phyloP scores from a whole-genome alignment of 2,888 invertebrate species.

The Euspilapteryx auroguttella region DNA sequence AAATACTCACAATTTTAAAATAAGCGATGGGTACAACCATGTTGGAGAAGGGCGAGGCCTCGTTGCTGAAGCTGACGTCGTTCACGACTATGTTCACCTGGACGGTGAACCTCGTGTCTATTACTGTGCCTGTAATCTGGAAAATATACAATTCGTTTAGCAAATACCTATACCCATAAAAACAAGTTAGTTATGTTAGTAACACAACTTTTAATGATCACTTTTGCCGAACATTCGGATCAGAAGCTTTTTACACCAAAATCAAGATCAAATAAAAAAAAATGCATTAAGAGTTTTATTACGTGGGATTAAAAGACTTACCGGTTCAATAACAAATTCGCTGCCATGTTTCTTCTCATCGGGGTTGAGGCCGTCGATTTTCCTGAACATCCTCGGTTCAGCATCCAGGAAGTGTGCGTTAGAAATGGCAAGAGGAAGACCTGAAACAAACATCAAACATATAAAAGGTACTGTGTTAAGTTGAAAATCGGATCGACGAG shows the following conservation, averaged over 20 bases:
- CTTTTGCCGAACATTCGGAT: too few species aligned
- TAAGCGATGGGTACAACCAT: conserved; percentile 69
- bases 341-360: conserved; percentile 29
- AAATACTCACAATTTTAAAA: conserved; percentile 66
- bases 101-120: conserved; percentile 64
- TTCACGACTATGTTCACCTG: conserved; percentile 71
- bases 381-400: conserved; percentile 54
- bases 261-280: too few species aligned
- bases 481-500: too few species aligned
- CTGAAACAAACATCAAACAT: conserved; percentile 22
- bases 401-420: conserved; percentile 61
- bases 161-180: too few species aligned
- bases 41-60: conserved; percentile 61
- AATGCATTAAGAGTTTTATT: too few species aligned
- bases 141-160: conserved; percentile 6
- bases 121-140: conserved; percentile 65
- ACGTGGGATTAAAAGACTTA: conserved; percentile 17
- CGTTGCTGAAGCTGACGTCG: conserved; percentile 58
- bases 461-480: conserved; percentile 1
- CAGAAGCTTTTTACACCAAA: too few species aligned
- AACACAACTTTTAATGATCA: too few species aligned
- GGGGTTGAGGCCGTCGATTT: conserved; percentile 64
- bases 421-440: conserved; percentile 70
- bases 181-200: too few species aligned
- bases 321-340: conserved; percentile 64